Base-by-base conservation (phyloP, 2,888 invertebrate species). In the Nowickia ferox region DNA sequence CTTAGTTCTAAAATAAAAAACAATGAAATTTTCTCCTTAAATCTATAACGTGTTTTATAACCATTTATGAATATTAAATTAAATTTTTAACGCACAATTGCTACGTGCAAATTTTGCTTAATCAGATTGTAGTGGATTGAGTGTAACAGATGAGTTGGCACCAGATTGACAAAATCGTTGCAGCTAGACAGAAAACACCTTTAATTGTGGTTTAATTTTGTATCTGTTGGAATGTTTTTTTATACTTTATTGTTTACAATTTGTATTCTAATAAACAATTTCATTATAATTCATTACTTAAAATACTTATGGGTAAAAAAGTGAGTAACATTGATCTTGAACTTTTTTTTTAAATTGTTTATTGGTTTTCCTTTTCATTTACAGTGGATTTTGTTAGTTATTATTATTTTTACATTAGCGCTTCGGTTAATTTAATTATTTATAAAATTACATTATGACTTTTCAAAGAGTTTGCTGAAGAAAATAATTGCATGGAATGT, bases 241-340 rank as follows among this genome's bases (percentile, higher is more conserved):
- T 30, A 30, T 44, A 2, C 11, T 53, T 74, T 40, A 63, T 65
- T 83, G 76, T 77, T 74, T 59, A 63, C 38, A 68, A 55, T 61
- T 69, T 30, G 9, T 51, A 59, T 19, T 74, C 30, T 38, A 15
- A 65, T 80, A 72, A 17, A 40, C 63, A 40, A 51, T 72, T 74
- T 51, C 48, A 30, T 30, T 53, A 61, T 40, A 57, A 53, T 63
- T 79, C 51, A 46, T 51, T 68, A 68, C 51, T 40, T 59, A n/a
- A 57, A 66, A 22, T 81, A 61, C 30, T 22, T 77, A 46, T 65
- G 69, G 76, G 40, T 57, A 19, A 15, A 71, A 71, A 75, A 15
- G 19, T 65, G 46, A 80, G 61, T 83, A 83, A 79, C 86, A 86
- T 86, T 86, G 86, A 86, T 86, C 86, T 86, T 86, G 86, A 86